These are phyloP conservation scores for Caiman crocodilus DNA, from an alignment of 2,797 vertebrate species.

Conservation along the genomic window DNA sequence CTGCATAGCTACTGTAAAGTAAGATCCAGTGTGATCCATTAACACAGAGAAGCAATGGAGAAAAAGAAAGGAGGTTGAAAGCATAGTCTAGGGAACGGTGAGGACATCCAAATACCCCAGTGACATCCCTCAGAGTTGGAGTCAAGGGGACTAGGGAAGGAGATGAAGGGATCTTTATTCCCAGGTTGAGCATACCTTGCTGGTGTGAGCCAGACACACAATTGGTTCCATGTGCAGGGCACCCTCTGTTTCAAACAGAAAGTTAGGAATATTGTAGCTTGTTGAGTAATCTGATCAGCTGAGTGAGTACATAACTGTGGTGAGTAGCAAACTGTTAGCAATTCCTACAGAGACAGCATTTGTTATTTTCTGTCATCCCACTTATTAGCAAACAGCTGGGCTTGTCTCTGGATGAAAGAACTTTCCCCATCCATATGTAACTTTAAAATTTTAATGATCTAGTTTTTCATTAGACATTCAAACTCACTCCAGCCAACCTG, in stretches of 20 bases:
- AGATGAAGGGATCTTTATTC: neutral
- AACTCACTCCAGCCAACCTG: neutral
- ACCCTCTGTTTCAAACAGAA: neutral
- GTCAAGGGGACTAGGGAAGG: neutral
- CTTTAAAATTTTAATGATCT: neutral
- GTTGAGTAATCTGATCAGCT: neutral
- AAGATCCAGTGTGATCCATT: neutral
- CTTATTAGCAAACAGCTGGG: neutral
- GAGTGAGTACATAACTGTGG: neutral
- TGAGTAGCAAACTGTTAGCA: fast-evolving
- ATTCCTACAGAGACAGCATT: neutral
- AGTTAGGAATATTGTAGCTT: neutral
- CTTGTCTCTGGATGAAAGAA: neutral
- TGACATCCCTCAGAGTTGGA: neutral
- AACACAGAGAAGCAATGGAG: neutral
- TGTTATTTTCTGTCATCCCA: neutral
- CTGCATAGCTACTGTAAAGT: neutral
- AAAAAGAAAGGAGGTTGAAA: neutral
- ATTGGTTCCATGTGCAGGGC: neutral
- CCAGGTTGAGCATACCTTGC: neutral
- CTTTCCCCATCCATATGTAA: neutral
- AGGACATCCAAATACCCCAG: neutral
- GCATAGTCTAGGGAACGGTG: neutral
- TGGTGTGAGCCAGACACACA: neutral
- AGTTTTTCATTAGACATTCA: neutral